Conservation (phyloP, 2,797 vertebrate genomes). For the Babyrousa celebensis region DNA sequence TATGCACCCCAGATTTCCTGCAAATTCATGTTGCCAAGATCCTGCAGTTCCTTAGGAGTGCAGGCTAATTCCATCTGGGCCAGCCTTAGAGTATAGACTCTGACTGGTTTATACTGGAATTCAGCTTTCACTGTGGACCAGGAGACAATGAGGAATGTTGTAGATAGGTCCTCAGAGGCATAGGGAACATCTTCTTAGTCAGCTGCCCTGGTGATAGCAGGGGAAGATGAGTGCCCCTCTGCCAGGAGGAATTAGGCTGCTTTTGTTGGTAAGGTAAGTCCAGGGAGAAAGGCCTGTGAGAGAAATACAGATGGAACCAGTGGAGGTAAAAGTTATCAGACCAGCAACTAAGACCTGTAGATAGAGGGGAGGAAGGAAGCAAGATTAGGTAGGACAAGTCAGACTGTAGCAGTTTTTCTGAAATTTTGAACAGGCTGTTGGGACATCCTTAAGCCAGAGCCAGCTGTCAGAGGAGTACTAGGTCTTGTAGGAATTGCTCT, state of each 20-base stretch:
- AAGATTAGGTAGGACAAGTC: neutral
- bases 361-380: neutral
- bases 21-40: neutral
- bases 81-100: neutral
- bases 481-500: neutral
- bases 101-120: neutral
- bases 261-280: neutral
- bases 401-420: neutral
- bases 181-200: neutral
- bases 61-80: neutral
- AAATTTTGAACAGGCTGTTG: conserved; percentile 10
- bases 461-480: neutral
- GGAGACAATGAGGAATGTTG: neutral
- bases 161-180: neutral
- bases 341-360: neutral
- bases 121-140: neutral
- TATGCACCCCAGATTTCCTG: neutral
- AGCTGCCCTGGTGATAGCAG: neutral
- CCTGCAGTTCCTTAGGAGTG: neutral
- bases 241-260: neutral
- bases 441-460: neutral
- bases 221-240: neutral
- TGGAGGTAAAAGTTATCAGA: neutral
- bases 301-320: neutral
- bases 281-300: neutral